These are phyloP conservation scores for Endotricha flammealis DNA, from an alignment of 2,888 invertebrate species.

Conservation along the genomic window DNA sequence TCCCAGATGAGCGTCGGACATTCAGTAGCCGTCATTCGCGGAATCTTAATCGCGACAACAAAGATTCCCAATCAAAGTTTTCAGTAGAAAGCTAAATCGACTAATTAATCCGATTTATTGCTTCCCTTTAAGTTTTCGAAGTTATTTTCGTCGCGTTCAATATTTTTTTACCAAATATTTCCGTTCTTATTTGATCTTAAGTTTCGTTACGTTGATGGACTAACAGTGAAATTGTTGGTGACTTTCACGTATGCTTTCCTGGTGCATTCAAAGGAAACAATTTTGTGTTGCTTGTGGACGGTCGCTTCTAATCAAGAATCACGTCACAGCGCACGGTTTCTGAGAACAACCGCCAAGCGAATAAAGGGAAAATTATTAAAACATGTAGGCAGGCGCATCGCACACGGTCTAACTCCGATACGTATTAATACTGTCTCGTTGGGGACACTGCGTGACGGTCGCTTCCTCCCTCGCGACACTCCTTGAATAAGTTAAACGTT, in stretches of 20 bases:
- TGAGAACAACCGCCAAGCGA: constrained; percentile 50
- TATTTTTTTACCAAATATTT: constrained; percentile 44
- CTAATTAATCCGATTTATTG: constrained; percentile 71
- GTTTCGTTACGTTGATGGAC: constrained; percentile 20
- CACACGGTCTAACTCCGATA: constrained; percentile 48
- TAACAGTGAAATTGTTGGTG: constrained; percentile 4
- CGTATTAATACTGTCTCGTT: constrained; percentile 70
- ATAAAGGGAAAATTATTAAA: constrained; percentile 61
- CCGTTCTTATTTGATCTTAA: constrained; percentile 54
- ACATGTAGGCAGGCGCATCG: constrained; percentile 45
- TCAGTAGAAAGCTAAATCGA: constrained; percentile 59
- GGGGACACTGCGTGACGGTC: constrained; percentile 54
- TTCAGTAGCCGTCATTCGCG: constrained; percentile 25
- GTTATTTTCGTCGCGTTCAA: constrained; percentile 53
- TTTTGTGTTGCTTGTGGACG: constrained; percentile 39
- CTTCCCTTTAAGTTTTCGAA: constrained; percentile 55
- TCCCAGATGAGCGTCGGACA: constrained; percentile 22
- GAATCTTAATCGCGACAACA: constrained; percentile 43
- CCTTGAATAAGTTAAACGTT: constrained; percentile 48
- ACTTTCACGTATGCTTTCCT: constrained; percentile 26
- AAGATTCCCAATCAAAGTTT: constrained; percentile 60
- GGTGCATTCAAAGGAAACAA: constrained; percentile 43
- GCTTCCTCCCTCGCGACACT: constrained; percentile 59
- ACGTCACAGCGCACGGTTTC: constrained; percentile 49
- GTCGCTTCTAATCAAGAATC: constrained; percentile 59